phyloP scores from a whole-genome alignment of 2,888 invertebrate species.

The Pharmacophagus antenor region DNA sequence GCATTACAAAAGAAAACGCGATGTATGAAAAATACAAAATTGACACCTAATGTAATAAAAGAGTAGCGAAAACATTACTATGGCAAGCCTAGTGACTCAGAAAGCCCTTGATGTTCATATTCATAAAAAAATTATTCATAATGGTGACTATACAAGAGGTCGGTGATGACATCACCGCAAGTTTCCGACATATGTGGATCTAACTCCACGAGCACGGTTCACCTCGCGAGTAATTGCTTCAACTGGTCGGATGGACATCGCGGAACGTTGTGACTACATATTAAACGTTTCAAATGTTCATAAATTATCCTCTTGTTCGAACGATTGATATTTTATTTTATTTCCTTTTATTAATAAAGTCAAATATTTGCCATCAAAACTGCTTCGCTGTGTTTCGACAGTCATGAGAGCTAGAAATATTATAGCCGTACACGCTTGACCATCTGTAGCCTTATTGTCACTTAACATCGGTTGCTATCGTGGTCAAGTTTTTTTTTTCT shows the following conservation, averaged over 20 bases:
- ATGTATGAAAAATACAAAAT: too few species aligned
- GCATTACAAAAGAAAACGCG: too few species aligned
- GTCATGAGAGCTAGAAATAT: too few species aligned
- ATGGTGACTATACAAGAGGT: slow-evolving; percentile 4
- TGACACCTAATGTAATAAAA: too few species aligned
- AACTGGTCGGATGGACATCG: slow-evolving; percentile 1
- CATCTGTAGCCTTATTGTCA: too few species aligned
- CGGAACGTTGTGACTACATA: slow-evolving; percentile 9
- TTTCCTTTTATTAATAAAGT: slow-evolving; percentile 1
- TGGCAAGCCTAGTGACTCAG: slow-evolving; percentile 15
- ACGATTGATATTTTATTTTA: background rate
- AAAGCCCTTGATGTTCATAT: slow-evolving; percentile 24
- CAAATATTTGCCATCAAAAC: too few species aligned
- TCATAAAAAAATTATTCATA: slow-evolving; percentile 24
- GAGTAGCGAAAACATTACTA: background rate
- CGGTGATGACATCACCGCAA: slow-evolving; percentile 20
- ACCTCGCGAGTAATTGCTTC: slow-evolving; percentile 21
- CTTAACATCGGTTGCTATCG: too few species aligned
- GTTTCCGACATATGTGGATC: slow-evolving; percentile 7
- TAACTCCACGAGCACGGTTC: slow-evolving; percentile 3
- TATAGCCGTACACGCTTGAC: too few species aligned
- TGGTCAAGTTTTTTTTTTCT: too few species aligned
- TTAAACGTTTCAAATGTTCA: slow-evolving; percentile 6
- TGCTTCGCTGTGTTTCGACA: too few species aligned
- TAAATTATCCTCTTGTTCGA: background rate